These are phyloP conservation scores for Brachypodius melanocephalos DNA, from an alignment of 2,113 vertebrate genomes.

Conservation along the genomic window DNA sequence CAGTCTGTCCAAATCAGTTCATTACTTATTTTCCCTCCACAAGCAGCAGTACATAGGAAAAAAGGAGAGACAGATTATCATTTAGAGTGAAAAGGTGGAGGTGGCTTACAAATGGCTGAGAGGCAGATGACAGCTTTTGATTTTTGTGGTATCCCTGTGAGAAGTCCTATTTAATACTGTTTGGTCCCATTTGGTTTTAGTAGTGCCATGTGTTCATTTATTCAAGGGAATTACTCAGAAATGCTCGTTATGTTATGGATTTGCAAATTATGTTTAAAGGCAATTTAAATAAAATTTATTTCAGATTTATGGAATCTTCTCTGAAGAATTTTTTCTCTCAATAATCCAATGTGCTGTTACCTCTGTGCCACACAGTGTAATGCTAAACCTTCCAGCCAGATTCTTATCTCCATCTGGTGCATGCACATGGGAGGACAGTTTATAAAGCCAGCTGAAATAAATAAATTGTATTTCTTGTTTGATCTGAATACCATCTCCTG, in stretches of 20 bases:
- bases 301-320: not conserved
- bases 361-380: not conserved
- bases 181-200: not conserved
- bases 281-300: constrained; percentile 47
- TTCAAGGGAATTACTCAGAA: not conserved
- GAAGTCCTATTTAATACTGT: not conserved
- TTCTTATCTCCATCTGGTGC: constrained; percentile 44
- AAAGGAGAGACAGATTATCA: not conserved
- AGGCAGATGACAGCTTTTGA: not conserved
- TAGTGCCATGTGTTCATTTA: not conserved
- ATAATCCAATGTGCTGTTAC: not conserved
- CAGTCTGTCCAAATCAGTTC: not conserved
- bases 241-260: not conserved
- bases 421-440: not conserved
- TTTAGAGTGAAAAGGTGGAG: not conserved
- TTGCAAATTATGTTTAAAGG: constrained; percentile 28
- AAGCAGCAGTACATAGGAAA: not conserved
- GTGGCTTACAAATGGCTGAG: not conserved
- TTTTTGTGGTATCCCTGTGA: not conserved
- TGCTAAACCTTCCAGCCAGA: not conserved
- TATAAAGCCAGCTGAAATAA: constrained; percentile 43
- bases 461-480: constrained; percentile 23
- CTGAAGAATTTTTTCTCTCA: not conserved
- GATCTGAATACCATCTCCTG: not conserved
- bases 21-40: not conserved